Conservation (phyloP, 2,888 invertebrate genomes). For the Bellardia pandia region DNA sequence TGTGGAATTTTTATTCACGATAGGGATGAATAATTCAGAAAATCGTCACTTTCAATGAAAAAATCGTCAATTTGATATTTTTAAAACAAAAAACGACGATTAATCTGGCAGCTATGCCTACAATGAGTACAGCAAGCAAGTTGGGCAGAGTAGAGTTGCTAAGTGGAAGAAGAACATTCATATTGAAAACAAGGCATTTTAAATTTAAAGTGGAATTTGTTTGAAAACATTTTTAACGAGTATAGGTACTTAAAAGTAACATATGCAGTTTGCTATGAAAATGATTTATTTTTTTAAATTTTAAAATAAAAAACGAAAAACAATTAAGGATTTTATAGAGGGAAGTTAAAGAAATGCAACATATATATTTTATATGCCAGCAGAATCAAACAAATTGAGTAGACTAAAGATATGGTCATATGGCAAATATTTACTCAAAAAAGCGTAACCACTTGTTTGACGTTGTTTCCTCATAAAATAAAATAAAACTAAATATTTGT, state of each 20-base stretch:
- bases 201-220: slow-evolving; percentile 28
- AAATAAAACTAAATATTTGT: too few relatives aligned
- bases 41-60: too few relatives aligned
- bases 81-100: too few relatives aligned
- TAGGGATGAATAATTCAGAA: too few relatives aligned
- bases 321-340: not conserved
- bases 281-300: not conserved
- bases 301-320: not conserved
- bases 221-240: not conserved
- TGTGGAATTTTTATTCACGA: too few relatives aligned
- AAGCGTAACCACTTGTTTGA: too few relatives aligned
- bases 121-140: not conserved
- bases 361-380: not conserved
- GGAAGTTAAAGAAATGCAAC: not conserved
- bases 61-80: too few relatives aligned
- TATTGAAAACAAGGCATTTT: slow-evolving; percentile 8
- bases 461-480: too few relatives aligned
- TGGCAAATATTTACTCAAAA: too few relatives aligned
- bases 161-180: slow-evolving; percentile 19
- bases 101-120: too few relatives aligned
- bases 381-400: too few relatives aligned
- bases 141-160: slow-evolving; percentile 50
- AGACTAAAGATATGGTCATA: too few relatives aligned
- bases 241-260: not conserved
- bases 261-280: not conserved